Evolutionary conservation across 2,797 vertebrate genomes (phyloP), one percentile per base, ranked within the genome.

Genomic region (Apodemus agrarius): DNA sequence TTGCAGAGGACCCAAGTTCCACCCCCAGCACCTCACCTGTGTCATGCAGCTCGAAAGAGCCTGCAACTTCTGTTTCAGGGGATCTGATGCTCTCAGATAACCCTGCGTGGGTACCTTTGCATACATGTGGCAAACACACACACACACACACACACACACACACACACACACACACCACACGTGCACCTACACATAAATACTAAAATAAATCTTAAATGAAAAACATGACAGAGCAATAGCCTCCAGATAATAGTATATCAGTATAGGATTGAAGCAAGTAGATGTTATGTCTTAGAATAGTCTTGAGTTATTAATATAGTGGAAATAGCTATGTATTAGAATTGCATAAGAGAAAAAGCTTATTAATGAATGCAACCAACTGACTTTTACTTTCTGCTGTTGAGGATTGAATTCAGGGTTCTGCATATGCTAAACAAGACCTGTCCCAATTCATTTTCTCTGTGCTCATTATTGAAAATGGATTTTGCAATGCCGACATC

Each of bases 281-380:
- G 12, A 37, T 22, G 19, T 86, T 16, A 12, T 82, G 21, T 85
- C 82, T 72, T 92, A 43, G 63, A n/a, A 82, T 93, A 83, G 63
- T 91, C 67, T 91, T 54, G 19, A 80, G 54, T 88, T 93, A 31
- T 3, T 83, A 91, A 19, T 89, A 26, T 8, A 89, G 21, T 82
- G 93, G 63, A 69, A 82, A 88, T 88, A 89, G 59, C n/a, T 57
- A 81, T 4, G 21, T 16, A 31, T 85, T 84, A 57, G 40, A 85
- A 85, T 74, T 95, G 37, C 82, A 34, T 75, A 93, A 76, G 84
- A 90, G 89, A 59, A 92, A 92, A 93, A 80, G 69, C 40, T 84
- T 37, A 81, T 67, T 79, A 82, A 75, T 95, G 34, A 82, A 75
- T 95, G 34, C 16, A 83, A 4, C 26, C 82, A 85, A 59, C n/a